Evolutionary conservation across 2,797 vertebrate species (phyloP).

Genomic region (Propithecus perrieri): DNA sequence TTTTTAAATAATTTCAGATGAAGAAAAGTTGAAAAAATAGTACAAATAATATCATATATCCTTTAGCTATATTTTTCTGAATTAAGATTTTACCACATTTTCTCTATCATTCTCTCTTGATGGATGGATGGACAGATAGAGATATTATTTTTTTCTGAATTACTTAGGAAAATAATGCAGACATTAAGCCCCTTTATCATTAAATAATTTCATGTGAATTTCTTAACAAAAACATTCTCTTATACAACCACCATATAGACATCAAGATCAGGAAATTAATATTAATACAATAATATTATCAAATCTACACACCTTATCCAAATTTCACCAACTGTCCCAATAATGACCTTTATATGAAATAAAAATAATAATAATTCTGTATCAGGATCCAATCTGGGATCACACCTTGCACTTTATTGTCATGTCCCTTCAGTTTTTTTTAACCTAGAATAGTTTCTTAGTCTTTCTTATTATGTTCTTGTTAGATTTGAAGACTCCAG

Average conservation of each 20-base stretch:
- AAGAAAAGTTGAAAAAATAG: background rate
- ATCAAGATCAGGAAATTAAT: conserved; percentile 24
- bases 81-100: background rate
- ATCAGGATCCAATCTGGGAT: background rate
- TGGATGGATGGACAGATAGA: background rate
- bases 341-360: background rate
- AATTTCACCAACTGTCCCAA: background rate
- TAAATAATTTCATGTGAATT: background rate
- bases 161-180: background rate
- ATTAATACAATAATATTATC: background rate
- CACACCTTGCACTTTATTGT: background rate
- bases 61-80: background rate
- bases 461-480: background rate
- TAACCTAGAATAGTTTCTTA: background rate
- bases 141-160: background rate
- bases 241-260: background rate
- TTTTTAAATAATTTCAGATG: background rate
- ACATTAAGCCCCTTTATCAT: background rate
- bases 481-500: background rate
- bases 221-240: background rate
- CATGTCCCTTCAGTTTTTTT: background rate
- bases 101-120: background rate
- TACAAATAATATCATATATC: background rate
- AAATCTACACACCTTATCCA: background rate
- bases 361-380: background rate